Evolutionary conservation across 2,888 invertebrate species (phyloP).

Genomic region (Rhingia rostrata): DNA sequence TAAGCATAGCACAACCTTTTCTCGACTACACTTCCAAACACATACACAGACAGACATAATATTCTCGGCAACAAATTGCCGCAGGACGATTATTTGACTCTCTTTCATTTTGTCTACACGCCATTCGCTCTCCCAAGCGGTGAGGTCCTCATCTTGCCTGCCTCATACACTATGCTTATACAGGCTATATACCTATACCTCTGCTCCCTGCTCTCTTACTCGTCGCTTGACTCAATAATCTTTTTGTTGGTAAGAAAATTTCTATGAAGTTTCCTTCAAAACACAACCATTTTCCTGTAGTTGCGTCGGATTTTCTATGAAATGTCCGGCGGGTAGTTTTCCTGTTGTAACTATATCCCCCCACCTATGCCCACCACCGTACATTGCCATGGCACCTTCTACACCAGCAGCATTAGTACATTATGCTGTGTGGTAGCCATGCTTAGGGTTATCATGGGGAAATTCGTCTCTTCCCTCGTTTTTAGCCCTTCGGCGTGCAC

Average conservation of each 20-base stretch:
- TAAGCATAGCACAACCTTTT: constrained; percentile 57
- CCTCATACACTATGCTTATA: not conserved
- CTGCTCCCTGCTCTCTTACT: constrained; percentile 48
- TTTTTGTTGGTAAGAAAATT: constrained; percentile 72
- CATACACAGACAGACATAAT: constrained; percentile 15
- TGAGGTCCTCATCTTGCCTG: constrained; percentile 8
- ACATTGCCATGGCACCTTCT: constrained; percentile 11
- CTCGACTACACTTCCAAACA: constrained; percentile 45
- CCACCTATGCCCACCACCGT: constrained; percentile 11
- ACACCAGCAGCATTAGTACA: constrained; percentile 25
- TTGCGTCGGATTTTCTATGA: constrained; percentile 70
- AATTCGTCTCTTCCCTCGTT: constrained; percentile 23
- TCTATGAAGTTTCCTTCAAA: constrained; percentile 73
- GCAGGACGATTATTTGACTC: constrained; percentile 67
- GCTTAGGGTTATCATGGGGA: constrained; percentile 41
- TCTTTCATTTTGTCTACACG: constrained; percentile 67
- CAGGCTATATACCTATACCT: constrained; percentile 16
- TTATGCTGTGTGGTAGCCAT: constrained; percentile 38
- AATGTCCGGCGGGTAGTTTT: constrained; percentile 64
- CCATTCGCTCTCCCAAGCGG: constrained; percentile 43
- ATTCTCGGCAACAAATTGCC: constrained; percentile 66
- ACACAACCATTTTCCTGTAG: constrained; percentile 67
- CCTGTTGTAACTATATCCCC: constrained; percentile 69
- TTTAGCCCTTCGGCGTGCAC: constrained; percentile 31
- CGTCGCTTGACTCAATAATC: constrained; percentile 69